These are phyloP conservation scores for Enteromius anoplus DNA, from an alignment of 2,797 vertebrate genomes.

Conservation along the genomic window DNA sequence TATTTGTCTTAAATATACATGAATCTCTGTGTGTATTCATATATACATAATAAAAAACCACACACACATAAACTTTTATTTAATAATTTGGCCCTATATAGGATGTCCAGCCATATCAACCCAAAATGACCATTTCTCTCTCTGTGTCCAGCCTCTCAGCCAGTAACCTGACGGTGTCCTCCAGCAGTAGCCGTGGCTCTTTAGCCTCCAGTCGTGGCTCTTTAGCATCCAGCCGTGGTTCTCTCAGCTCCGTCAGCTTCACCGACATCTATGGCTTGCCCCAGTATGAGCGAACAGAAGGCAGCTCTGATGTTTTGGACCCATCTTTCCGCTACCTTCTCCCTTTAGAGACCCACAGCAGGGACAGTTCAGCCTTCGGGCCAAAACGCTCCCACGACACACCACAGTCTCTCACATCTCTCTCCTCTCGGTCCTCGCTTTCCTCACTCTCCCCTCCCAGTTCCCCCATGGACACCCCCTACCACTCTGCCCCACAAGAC, in stretches of 20 bases:
- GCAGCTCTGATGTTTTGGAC: constrained; percentile 71
- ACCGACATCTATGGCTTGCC: constrained; percentile 97
- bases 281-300: constrained; percentile 88
- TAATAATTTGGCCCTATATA: not conserved
- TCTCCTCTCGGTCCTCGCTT: constrained; percentile 95
- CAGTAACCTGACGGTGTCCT: constrained; percentile 94
- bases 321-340: constrained; percentile 87
- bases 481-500: constrained; percentile 88
- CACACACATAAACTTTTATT: too few relatives aligned
- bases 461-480: constrained; percentile 94
- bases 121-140: not conserved
- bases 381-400: constrained; percentile 89
- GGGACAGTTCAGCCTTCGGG: constrained; percentile 46
- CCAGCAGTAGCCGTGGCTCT: constrained; percentile 95
- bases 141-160: constrained; percentile 84
- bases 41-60: not conserved
- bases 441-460: constrained; percentile 96
- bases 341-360: constrained; percentile 76
- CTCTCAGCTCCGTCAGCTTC: constrained; percentile 96
- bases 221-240: constrained; percentile 92
- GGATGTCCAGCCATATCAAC: constrained; percentile 12
- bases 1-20: not conserved
- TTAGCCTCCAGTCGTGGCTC: constrained; percentile 94
- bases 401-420: constrained; percentile 91
- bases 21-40: too few relatives aligned